Evolutionary conservation across 35 echinoderm and acorn worm species (phyloP), one percentile per base, ranked within the genome.

Genomic region (Ophiothrix spiculata): DNA sequence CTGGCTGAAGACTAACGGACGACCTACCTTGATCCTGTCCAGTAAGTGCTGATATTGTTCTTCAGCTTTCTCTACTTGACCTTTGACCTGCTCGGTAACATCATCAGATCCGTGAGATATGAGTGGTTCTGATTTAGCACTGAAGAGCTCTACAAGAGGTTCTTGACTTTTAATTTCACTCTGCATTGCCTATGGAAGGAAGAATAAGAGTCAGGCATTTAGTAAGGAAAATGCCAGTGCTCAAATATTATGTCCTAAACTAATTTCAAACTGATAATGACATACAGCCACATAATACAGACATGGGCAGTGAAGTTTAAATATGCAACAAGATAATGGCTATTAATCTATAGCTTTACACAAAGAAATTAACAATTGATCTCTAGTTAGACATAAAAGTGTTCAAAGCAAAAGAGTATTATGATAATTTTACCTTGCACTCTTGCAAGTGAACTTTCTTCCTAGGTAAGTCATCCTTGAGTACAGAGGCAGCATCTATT

Each of bases 401-500:
- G 32, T 77, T 16, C 13, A 77, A 23, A 23, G 11, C 17, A 77
- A 17, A 12, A 77, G 75, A 14, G 13, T 77, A n/a, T n/a, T n/a
- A 45, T 45, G 28, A 85, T 33, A 85, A 25, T 10, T 75, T 31
- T 84, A 93, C 91, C 86, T 93, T 88, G 49, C 64, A 77, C 34
- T 89, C 74, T 54, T 84, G 81, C 31, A 88, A 87, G 69, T 84
- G 86, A 4, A 46, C 74, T 31, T 56, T 40, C 64, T 93, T 93
- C n/a, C 40, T 75, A 49, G 79, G 40, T 0, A 93, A 46, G 36
- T 84, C 81, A 35, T 84, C 79, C 23, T 76, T 84, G 15, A 89
- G 60, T 75, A 84, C 45, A 32, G 86, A 46, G 75, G 86, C 91
- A 38, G 45, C 54, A 79, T 75, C 60, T 23, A 93, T 19, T 31